Conservation (phyloP, 2,888 invertebrate genomes). For the Lochmaea capreae region DNA sequence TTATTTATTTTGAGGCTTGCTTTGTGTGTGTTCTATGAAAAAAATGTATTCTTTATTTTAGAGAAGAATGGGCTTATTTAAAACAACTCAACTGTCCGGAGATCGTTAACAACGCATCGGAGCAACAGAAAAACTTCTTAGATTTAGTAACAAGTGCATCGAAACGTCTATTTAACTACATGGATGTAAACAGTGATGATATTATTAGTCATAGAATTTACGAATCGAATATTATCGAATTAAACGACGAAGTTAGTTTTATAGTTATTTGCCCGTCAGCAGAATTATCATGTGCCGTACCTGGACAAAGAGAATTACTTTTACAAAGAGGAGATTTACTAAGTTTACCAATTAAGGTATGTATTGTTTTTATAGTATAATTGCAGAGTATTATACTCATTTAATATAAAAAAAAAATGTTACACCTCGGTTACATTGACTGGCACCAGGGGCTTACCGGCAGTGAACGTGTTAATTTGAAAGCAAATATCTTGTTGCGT, state of each 20-base stretch:
- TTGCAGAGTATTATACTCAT: not conserved
- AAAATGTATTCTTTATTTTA: conserved; percentile 63
- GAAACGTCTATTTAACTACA: conserved; percentile 80
- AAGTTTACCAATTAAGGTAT: conserved; percentile 80
- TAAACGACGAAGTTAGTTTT: conserved; percentile 91
- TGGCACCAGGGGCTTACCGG: too few species aligned
- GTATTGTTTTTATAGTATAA: not conserved
- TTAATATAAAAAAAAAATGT: too few species aligned
- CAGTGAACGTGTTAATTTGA: too few species aligned
- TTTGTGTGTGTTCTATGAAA: too few species aligned
- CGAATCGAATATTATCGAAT: conserved; percentile 93
- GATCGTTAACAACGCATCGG: conserved; percentile 71
- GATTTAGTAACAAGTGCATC: conserved; percentile 81
- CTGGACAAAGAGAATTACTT: conserved; percentile 86
- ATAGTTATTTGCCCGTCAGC: conserved; percentile 92
- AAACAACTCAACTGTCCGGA: conserved; percentile 71
- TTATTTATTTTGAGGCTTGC: too few species aligned
- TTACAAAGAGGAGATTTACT: conserved; percentile 87
- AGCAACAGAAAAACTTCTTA: conserved; percentile 84
- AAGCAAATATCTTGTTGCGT: too few species aligned
- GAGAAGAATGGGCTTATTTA: conserved; percentile 96
- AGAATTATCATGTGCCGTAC: conserved; percentile 92
- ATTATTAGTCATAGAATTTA: conserved; percentile 85
- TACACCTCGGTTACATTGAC: too few species aligned
- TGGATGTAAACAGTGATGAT: conserved; percentile 80